phyloP scores from a whole-genome alignment of 2,888 invertebrate genomes.

The Cephus pygmeus region DNA sequence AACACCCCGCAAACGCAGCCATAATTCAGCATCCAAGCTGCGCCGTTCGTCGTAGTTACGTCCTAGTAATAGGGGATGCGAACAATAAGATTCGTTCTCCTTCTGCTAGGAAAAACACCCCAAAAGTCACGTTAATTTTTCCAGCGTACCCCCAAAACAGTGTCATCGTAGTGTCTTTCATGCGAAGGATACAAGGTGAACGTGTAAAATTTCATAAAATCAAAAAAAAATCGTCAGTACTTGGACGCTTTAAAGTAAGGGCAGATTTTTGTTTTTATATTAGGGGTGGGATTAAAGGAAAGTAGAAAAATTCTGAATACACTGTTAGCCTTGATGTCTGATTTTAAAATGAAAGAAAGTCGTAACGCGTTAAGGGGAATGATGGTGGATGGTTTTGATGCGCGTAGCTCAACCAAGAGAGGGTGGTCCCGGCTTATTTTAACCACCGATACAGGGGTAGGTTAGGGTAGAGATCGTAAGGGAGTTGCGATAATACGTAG shows the following conservation, averaged over 20 bases:
- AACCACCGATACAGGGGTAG: conserved; percentile 26
- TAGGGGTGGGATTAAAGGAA: neutral
- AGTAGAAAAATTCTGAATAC: neutral
- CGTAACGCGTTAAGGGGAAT: neutral
- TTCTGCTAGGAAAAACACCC: neutral
- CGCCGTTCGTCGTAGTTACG: conserved; percentile 17
- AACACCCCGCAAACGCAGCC: conserved; percentile 46
- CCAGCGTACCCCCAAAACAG: neutral
- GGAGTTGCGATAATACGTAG: conserved; percentile 62
- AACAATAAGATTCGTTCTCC: conserved; percentile 37
- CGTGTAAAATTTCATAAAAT: neutral
- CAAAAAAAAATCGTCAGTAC: neutral
- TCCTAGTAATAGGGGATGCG: conserved; percentile 17
- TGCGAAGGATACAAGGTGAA: neutral
- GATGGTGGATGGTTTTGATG: conserved; percentile 1
- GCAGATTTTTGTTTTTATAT: neutral
- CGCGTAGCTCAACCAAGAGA: conserved; percentile 1
- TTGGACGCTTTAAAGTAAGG: neutral
- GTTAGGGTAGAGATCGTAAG: conserved; percentile 33
- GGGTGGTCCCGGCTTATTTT: conserved; percentile 30
- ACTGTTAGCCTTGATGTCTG: neutral
- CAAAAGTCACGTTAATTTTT: neutral
- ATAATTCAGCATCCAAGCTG: conserved; percentile 52
- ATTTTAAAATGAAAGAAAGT: neutral
- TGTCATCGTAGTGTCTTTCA: neutral